Conservation (phyloP, 1,140 invertebrate genomes). For the Plectrocnemia conspersa region DNA sequence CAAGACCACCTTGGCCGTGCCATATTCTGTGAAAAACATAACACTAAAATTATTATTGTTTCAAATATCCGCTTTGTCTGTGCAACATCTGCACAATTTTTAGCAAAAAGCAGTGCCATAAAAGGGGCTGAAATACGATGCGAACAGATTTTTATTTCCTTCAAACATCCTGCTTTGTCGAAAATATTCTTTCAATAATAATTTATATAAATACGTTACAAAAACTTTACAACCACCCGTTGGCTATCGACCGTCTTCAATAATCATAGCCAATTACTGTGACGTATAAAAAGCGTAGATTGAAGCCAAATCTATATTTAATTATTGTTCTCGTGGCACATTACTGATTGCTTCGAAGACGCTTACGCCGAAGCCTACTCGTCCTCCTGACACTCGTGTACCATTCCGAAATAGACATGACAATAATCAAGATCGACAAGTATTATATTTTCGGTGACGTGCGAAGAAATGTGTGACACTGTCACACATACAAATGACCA, state of each 20-base stretch:
- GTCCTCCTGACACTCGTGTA: background rate
- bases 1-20: no score
- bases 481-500: no score
- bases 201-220: background rate
- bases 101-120: no score
- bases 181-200: constrained; percentile 1
- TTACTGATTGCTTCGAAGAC: constrained; percentile 20
- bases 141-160: no score
- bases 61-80: no score
- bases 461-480: no score
- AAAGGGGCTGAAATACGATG: no score
- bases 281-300: constrained; percentile 31
- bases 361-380: constrained; percentile 7
- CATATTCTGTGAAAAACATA: no score
- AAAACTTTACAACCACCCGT: constrained; percentile 13
- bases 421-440: background rate
- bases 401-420: constrained; percentile 2
- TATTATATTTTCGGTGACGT: background rate
- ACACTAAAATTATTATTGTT: no score
- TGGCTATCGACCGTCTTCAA: constrained; percentile 27
- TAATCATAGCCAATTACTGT: constrained; percentile 32
- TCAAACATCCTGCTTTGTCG: background rate
- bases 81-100: no score
- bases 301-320: constrained; percentile 34
- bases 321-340: constrained; percentile 26